These are phyloP conservation scores for Hartigia nigra DNA, from an alignment of 2,888 invertebrate genomes.

Conservation along the genomic window DNA sequence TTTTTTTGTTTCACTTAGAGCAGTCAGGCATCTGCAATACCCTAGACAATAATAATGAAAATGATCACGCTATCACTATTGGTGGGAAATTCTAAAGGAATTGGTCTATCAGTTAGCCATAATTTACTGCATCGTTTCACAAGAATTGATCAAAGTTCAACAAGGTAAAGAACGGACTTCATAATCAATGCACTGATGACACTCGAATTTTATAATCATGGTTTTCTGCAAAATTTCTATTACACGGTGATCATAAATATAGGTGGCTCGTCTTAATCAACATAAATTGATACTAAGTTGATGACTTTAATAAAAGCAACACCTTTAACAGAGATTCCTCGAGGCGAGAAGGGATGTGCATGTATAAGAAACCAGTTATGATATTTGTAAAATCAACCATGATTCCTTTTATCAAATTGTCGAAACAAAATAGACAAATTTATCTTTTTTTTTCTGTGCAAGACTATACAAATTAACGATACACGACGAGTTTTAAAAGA, in stretches of 20 bases:
- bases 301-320: constrained; percentile 1
- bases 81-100: not conserved
- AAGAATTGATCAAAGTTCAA: not conserved
- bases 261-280: not conserved
- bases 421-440: not conserved
- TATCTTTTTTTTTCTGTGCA: not conserved
- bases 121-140: not conserved
- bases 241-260: not conserved
- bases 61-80: constrained; percentile 7
- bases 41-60: constrained; percentile 23
- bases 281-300: not conserved
- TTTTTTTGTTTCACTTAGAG: constrained; percentile 21
- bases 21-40: constrained; percentile 27
- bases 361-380: not conserved
- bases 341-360: not conserved
- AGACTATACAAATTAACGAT: not conserved
- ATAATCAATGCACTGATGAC: not conserved
- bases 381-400: not conserved
- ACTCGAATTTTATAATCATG: not conserved
- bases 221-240: not conserved
- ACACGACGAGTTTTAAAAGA: not conserved
- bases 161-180: not conserved
- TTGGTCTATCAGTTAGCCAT: not conserved
- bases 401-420: not conserved
- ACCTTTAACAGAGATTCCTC: not conserved